A percentile compares a stretch with the other conserved stretches of the same genome.
Evolutionary conservation across 2,113 vertebrate species (phyloP).

Genomic region (Anser cygnoides): DNA sequence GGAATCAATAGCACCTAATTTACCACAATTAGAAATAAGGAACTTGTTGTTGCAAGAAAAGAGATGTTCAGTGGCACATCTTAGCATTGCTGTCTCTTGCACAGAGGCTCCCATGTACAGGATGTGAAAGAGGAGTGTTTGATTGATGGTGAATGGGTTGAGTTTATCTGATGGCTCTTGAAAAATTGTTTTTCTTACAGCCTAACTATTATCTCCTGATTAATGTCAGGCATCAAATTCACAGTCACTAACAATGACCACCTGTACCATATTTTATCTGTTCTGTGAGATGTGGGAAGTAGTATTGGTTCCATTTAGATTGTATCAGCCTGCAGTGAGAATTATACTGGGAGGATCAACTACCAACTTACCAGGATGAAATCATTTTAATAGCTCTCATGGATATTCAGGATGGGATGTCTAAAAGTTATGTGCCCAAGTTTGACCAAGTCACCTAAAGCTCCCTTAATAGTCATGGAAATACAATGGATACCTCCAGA

Average conservation of each 20-base stretch:
- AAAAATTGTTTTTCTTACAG: not conserved
- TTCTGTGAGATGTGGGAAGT: not conserved
- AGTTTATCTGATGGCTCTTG: conserved; percentile 8
- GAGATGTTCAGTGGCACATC: not conserved
- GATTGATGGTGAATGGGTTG: not conserved
- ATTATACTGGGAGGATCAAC: not conserved
- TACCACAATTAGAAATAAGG: not conserved
- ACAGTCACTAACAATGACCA: not conserved
- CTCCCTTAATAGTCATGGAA: not conserved
- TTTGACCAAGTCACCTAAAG: conserved; percentile 2
- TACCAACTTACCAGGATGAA: not conserved
- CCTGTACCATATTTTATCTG: not conserved
- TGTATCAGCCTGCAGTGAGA: not conserved
- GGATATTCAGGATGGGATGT: not conserved
- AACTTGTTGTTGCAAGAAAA: not conserved
- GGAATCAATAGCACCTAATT: conserved; percentile 8
- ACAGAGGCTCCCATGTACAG: rapidly evolving
- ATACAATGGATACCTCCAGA: not conserved
- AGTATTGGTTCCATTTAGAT: not conserved
- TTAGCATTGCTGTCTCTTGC: rapidly evolving
- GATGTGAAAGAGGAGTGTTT: not conserved
- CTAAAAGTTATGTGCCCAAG: not conserved
- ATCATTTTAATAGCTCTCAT: not conserved
- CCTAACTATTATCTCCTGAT: conserved; percentile 6
- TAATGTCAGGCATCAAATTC: conserved; percentile 21